Evolutionary conservation across 53 echinoderm and acorn worm genomes (phyloP).

Genomic region (Henricia sp.): DNA sequence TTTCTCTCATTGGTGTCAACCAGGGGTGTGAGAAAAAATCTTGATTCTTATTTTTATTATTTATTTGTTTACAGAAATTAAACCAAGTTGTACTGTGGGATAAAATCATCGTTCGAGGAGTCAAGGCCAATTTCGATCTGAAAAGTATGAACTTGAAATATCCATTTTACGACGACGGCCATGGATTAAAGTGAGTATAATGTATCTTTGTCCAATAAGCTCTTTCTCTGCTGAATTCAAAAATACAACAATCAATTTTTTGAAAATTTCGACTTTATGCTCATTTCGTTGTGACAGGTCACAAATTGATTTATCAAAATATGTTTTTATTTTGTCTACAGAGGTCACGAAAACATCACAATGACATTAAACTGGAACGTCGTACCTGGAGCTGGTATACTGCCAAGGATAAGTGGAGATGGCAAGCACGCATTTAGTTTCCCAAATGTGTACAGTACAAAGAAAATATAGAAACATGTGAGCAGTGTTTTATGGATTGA

Average conservation of each 20-base stretch:
- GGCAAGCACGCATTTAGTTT: slow-evolving; percentile 68
- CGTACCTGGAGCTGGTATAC: slow-evolving; percentile 85
- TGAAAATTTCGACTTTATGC: neutral
- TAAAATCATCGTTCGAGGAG: slow-evolving; percentile 86
- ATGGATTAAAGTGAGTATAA: slow-evolving; percentile 84
- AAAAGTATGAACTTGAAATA: slow-evolving; percentile 88
- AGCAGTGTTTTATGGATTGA: neutral
- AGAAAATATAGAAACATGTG: slow-evolving; percentile 38
- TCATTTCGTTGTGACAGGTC: too few relatives aligned
- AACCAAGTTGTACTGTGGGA: slow-evolving; percentile 98
- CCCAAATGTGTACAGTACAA: slow-evolving; percentile 81
- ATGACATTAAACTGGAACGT: slow-evolving; percentile 93
- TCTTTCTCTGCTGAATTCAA: too few relatives aligned
- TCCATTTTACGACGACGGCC: slow-evolving; percentile 94
- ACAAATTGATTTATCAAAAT: neutral
- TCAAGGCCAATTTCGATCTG: slow-evolving; percentile 81
- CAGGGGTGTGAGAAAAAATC: too few relatives aligned
- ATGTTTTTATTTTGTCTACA: slow-evolving; percentile 37
- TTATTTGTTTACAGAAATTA: slow-evolving; percentile 77
- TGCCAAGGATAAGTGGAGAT: slow-evolving; percentile 79
- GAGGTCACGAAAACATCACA: slow-evolving; percentile 91
- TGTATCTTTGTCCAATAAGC: too few relatives aligned
- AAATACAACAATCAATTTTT: neutral
- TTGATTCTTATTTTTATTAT: too few relatives aligned
- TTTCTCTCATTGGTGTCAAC: too few relatives aligned